A percentile compares a stretch with the other conserved stretches of the same genome.
Evolutionary conservation across 2,797 vertebrate genomes (phyloP).

Genomic region (Eutrigla gurnardus): DNA sequence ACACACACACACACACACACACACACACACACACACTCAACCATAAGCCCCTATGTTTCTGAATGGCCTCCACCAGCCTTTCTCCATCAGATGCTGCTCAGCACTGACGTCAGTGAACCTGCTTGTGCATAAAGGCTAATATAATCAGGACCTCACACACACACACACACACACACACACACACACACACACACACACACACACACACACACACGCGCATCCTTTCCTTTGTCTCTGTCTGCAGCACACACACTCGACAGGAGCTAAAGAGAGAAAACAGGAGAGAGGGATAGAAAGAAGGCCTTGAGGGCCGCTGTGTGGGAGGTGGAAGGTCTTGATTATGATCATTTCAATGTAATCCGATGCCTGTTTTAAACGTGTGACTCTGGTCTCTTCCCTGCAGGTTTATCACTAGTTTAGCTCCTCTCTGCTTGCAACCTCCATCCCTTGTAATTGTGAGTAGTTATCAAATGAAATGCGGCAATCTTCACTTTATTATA

Average conservation of each 20-base stretch:
- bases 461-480: background rate
- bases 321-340: constrained; percentile 19
- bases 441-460: background rate
- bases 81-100: constrained; percentile 52
- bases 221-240: constrained; percentile 43
- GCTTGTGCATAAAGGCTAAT: constrained; percentile 70
- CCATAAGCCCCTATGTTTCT: constrained; percentile 43
- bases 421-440: background rate
- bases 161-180: constrained; percentile 26
- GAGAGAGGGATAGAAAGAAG: constrained; percentile 4
- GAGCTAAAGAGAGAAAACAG: constrained; percentile 11
- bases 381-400: background rate
- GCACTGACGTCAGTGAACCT: constrained; percentile 73
- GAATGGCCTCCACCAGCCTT: constrained; percentile 47
- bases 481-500: background rate
- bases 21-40: constrained; percentile 25
- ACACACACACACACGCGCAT: constrained; percentile 23
- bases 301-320: constrained; percentile 13
- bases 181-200: constrained; percentile 29
- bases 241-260: constrained; percentile 27
- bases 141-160: constrained; percentile 61
- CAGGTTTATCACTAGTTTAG: background rate
- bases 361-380: constrained; percentile 32
- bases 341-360: constrained; percentile 49
- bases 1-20: constrained; percentile 19